Base-by-base conservation (phyloP, 2,113 vertebrate genomes). In the Pluvianellus socialis region DNA sequence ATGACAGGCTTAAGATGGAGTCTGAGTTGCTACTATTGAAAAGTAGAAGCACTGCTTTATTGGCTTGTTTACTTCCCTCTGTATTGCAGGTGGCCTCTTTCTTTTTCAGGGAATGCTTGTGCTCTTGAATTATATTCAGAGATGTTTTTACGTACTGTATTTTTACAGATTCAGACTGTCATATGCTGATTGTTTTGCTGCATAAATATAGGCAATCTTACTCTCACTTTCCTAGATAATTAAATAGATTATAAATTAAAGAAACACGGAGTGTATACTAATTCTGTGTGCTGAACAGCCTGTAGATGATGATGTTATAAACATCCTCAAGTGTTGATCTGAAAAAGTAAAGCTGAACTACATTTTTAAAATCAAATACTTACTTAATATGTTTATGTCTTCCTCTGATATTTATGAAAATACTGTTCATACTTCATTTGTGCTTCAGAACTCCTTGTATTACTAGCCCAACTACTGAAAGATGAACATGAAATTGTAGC, bases 1-100 rank as follows among this genome's bases (percentile, higher is more conserved):
- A 94, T 92, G 92, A 90, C 87, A 86, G 77, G 45, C 63, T 96
- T 95, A 96, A 96, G 93, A 96, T 96, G 94, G 96, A 96, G 96
- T 79, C 96, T 23, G 79, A 66, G 87, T 66, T 85, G 62, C 87
- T 97, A 82, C 87, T 90, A 0, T 79, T 3, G 28, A 40, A 40
- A 86, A 95, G 74, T 75, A 65, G 81, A 70, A 91, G 45, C 56
- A 2, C 27, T 85, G 93, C 87, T 92, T 92, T 50, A 32, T 52
- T 59, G 91, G 55, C 74, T 88, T 96, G 92, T 97, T 95, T 96
- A 74, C 55, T 86, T 94, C 74, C n/a, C 89, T 81, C 88, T 50
- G 3, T 77, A 22, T 92, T 89, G 83, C 91, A 95, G 86, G 91
- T 87, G 83, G 80, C 76, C 1, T 53, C 35, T 61, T 44, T 53